A percentile compares a stretch with the other conserved stretches of the same genome.
Evolutionary conservation across 2,888 invertebrate genomes (phyloP).

Genomic region (Drosophila fungiperda): DNA sequence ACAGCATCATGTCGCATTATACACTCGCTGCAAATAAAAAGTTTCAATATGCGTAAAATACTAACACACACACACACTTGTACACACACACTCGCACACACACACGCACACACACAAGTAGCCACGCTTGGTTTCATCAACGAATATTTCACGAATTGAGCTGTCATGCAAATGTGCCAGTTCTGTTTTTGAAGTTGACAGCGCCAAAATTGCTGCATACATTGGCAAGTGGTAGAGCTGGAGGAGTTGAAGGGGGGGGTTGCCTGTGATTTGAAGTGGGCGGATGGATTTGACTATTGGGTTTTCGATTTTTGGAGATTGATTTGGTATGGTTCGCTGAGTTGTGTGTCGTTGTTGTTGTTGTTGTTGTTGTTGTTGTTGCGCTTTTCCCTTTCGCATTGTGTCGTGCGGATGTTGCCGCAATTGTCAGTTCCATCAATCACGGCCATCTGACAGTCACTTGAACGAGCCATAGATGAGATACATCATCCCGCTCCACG

Average conservation of each 20-base stretch:
- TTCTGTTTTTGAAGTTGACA: slow-evolving; percentile 79
- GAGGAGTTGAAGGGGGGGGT: background rate
- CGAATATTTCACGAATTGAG: slow-evolving; percentile 79
- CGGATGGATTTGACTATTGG: slow-evolving; percentile 9
- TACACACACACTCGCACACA: background rate
- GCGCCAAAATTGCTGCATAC: slow-evolving; percentile 72
- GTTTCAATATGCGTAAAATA: slow-evolving; percentile 31
- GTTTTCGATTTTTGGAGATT: slow-evolving; percentile 42
- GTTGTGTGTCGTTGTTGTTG: background rate
- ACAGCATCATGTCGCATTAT: slow-evolving; percentile 11
- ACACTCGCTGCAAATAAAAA: slow-evolving; percentile 25
- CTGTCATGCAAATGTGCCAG: slow-evolving; percentile 81
- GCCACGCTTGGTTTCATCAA: slow-evolving; percentile 29
- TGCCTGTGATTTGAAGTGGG: background rate
- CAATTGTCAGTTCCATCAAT: slow-evolving; percentile 79
- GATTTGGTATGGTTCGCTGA: slow-evolving; percentile 39
- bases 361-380: slow-evolving; percentile 8
- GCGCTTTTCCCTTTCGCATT: slow-evolving; percentile 35
- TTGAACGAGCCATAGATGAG: slow-evolving; percentile 39
- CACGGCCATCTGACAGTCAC: slow-evolving; percentile 63
- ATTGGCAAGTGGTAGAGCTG: slow-evolving; percentile 27
- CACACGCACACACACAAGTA: slow-evolving; percentile 2
- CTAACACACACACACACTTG: slow-evolving; percentile 14
- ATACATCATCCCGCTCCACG: slow-evolving; percentile 13
- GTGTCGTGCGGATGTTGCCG: slow-evolving; percentile 52